Conservation (phyloP, 1,140 invertebrate species). For the Gonatopus flavifemur region DNA sequence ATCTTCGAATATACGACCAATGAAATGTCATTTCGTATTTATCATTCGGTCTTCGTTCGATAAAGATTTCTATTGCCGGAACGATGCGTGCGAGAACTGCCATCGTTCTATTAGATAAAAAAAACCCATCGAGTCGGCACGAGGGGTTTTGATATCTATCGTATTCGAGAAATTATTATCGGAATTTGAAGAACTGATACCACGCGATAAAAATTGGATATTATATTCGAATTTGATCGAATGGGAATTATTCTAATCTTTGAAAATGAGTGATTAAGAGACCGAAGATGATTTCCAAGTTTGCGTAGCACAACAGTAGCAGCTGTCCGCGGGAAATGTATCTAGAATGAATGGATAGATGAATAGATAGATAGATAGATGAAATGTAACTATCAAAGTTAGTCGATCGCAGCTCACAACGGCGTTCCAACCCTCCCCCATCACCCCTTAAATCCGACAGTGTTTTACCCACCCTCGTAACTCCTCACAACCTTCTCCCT, state of each 20-base stretch:
- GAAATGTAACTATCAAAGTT: conserved; percentile 57
- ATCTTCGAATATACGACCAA: conserved; percentile 17
- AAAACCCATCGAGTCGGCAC: too few relatives aligned
- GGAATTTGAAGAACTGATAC: too few relatives aligned
- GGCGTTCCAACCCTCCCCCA: conserved; percentile 26
- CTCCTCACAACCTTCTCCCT: conserved; percentile 9
- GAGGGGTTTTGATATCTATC: too few relatives aligned
- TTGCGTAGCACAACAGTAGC: conserved; percentile 17
- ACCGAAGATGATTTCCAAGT: conserved; percentile 33
- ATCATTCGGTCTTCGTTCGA: conserved; percentile 32
- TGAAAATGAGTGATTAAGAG: too few relatives aligned
- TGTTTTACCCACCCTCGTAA: conserved; percentile 1
- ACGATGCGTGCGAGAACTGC: not conserved
- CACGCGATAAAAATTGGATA: too few relatives aligned
- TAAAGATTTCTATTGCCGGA: conserved; percentile 41
- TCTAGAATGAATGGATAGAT: too few relatives aligned
- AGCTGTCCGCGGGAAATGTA: conserved; percentile 35
- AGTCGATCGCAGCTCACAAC: conserved; percentile 48
- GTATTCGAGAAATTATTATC: too few relatives aligned
- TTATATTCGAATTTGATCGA: too few relatives aligned
- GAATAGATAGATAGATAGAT: conserved; percentile 52
- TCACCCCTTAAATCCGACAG: too few relatives aligned
- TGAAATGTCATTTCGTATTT: conserved; percentile 34
- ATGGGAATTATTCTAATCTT: too few relatives aligned
- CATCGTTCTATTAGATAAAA: too few relatives aligned